Conservation (phyloP, 2,888 invertebrate species). For the Tipula vernalis region DNA sequence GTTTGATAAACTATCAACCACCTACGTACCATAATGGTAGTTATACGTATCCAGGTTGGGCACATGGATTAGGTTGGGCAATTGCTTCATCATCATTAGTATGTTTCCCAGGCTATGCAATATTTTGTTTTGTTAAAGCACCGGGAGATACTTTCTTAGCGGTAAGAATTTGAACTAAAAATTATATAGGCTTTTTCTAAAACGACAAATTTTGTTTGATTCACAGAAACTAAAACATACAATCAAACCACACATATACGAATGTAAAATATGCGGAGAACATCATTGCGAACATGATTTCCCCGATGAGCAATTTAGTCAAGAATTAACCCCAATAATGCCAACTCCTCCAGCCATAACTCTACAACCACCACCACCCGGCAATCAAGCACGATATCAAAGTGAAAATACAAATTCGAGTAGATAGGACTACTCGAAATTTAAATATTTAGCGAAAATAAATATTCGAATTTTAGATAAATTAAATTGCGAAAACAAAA, state of each 20-base stretch:
- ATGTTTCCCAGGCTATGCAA: conserved; percentile 73
- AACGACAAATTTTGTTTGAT: background rate
- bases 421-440: background rate
- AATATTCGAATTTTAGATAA: background rate
- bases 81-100: conserved; percentile 70
- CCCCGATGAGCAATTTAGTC: conserved; percentile 38
- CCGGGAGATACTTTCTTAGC: conserved; percentile 58
- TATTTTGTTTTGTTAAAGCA: conserved; percentile 55
- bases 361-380: conserved; percentile 18
- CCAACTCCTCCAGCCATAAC: conserved; percentile 16
- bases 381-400: conserved; percentile 11
- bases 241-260: conserved; percentile 61
- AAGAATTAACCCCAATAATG: conserved; percentile 27
- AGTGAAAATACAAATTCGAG: background rate
- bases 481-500: background rate
- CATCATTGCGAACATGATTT: conserved; percentile 60
- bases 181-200: background rate
- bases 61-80: conserved; percentile 74
- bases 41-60: conserved; percentile 73
- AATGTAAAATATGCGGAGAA: conserved; percentile 60
- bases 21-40: conserved; percentile 72
- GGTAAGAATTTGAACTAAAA: conserved; percentile 37
- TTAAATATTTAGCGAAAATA: background rate
- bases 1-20: conserved; percentile 74
- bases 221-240: conserved; percentile 61